A percentile compares a stretch with the other conserved stretches of the same genome.
phyloP scores from a whole-genome alignment of 1,140 invertebrate genomes.

The Drosophila lini region DNA sequence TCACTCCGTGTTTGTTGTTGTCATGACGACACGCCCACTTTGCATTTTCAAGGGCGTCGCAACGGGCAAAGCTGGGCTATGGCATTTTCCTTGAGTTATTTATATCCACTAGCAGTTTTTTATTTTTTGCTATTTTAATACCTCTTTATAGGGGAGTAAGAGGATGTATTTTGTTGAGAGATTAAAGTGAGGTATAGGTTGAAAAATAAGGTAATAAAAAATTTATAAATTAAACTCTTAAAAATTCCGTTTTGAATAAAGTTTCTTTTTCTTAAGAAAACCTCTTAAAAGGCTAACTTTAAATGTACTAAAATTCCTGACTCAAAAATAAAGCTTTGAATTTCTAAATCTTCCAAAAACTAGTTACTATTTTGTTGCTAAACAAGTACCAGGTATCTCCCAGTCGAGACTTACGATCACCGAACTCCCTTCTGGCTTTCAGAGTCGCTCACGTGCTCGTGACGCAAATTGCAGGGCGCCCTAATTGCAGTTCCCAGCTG shows the following conservation, averaged over 20 bases:
- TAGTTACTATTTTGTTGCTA: no score
- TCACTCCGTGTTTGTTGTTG: constrained; percentile 39
- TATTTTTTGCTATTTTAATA: constrained; percentile 24
- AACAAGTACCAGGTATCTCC: neutral
- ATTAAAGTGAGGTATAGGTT: neutral
- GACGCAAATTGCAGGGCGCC: constrained; percentile 49
- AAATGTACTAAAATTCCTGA: neutral
- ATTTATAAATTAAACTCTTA: neutral
- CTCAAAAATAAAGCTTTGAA: fast-evolving
- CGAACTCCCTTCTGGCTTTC: neutral
- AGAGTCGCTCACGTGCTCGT: constrained; percentile 49
- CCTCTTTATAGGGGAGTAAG: neutral
- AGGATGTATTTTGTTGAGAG: neutral
- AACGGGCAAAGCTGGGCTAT: constrained; percentile 18
- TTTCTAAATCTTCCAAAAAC: neutral
- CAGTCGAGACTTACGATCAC: neutral
- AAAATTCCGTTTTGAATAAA: neutral
- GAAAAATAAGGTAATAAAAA: no score
- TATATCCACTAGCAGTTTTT: constrained; percentile 33
- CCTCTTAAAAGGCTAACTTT: neutral
- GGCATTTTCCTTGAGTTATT: constrained; percentile 31
- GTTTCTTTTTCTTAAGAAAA: neutral
- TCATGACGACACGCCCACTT: constrained; percentile 71
- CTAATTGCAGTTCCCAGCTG: constrained; percentile 53
- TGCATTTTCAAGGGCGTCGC: constrained; percentile 65